phyloP scores from a whole-genome alignment of 2,113 vertebrate genomes.

The Danio rerio region GRCz12tu NC_133178.1:13813501-13814000 shows the following conservation, averaged over 20 bases:
- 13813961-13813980: not conserved
- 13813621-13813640: not conserved
- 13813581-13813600: not conserved
- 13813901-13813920: not conserved
- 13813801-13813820: conserved; percentile 21
- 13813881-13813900: not conserved
- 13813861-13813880: not conserved
- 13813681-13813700: conserved; percentile 42
- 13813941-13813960: not conserved
- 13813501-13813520: not conserved
- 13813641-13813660: not conserved
- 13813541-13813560: not conserved
- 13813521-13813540: not conserved
- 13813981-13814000: not conserved
- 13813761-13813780: conserved; percentile 29
- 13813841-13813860: conserved; percentile 48
- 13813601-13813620: not conserved
- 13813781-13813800: conserved; percentile 30
- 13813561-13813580: not conserved
- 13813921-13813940: not conserved
- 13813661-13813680: conserved; percentile 36
- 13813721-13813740: not conserved
- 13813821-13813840: conserved; percentile 34
- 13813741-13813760: conserved; percentile 44
- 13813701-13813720: not conserved